A percentile compares a stretch with the other conserved stretches of the same genome.
Conservation (phyloP, 1,140 invertebrate species). For the Paracyclopina nana region DNA sequence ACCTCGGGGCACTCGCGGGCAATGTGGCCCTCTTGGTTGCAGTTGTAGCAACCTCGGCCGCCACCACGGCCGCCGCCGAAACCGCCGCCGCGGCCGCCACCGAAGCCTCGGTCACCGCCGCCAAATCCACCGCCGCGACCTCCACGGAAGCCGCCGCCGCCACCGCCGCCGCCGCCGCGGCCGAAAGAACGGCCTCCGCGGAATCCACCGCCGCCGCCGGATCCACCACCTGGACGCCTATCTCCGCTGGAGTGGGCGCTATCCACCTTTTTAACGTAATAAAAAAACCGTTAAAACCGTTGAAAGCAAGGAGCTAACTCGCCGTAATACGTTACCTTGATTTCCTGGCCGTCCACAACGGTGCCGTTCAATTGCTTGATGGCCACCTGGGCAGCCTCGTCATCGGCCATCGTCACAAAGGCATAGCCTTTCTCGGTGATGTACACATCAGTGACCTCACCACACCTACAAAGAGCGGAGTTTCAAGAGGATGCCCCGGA, state of each 20-base stretch:
- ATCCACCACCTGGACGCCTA: neutral
- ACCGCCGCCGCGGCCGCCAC: neutral
- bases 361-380: conserved; percentile 5
- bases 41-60: neutral
- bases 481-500: no score
- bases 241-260: no score
- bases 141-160: neutral
- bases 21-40: neutral
- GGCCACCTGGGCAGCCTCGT: neutral
- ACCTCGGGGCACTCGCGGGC: neutral
- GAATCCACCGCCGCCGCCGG: neutral
- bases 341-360: neutral
- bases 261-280: no score
- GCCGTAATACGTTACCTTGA: conserved; percentile 9
- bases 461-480: no score
- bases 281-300: neutral
- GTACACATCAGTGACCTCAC: neutral
- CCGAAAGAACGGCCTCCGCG: neutral
- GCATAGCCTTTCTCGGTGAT: conserved; percentile 11
- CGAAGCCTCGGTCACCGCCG: neutral
- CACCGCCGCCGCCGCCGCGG: neutral
- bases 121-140: neutral
- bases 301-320: neutral
- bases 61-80: neutral
- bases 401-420: conserved; percentile 6